Conservation (phyloP, 2,113 vertebrate species). For the Cavia porcellus region DNA sequence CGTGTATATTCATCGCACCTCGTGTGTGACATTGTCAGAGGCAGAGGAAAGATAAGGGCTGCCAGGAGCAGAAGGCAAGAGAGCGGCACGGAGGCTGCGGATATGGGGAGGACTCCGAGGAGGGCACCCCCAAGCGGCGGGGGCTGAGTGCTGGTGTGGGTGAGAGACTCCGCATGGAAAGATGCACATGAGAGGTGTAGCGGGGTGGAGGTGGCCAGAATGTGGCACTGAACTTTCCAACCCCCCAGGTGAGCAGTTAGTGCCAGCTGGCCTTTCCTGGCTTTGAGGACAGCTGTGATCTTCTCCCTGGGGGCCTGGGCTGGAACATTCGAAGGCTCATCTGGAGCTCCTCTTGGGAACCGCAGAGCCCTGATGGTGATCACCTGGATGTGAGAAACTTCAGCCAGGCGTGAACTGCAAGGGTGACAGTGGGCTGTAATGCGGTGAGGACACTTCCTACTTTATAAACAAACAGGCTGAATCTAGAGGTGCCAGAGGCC, state of each 20-base stretch:
- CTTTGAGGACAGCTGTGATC: neutral
- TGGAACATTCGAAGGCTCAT: neutral
- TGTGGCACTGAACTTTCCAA: neutral
- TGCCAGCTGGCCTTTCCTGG: neutral
- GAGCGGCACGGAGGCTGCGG: too few species aligned
- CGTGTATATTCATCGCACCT: neutral
- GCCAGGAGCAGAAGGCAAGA: neutral
- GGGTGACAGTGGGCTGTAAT: neutral
- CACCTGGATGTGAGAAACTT: fast-evolving
- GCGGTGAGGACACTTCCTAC: fast-evolving
- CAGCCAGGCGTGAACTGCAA: neutral
- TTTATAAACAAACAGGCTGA: neutral
- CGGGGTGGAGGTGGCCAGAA: neutral
- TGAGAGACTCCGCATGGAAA: fast-evolving
- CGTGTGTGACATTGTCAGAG: neutral
- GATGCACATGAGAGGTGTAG: fast-evolving
- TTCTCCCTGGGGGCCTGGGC: neutral
- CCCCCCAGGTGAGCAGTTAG: neutral
- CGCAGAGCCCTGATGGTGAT: neutral
- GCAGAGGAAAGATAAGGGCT: neutral
- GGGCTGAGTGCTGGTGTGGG: too few species aligned
- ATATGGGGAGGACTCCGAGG: fast-evolving
- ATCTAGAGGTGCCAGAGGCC: neutral
- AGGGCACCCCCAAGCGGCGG: neutral
- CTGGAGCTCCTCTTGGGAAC: neutral